Percentiles rank a stretch among this genome's conserved stretches.
phyloP scores from a whole-genome alignment of 2,888 invertebrate species.

The Tinea semifulvella region DNA sequence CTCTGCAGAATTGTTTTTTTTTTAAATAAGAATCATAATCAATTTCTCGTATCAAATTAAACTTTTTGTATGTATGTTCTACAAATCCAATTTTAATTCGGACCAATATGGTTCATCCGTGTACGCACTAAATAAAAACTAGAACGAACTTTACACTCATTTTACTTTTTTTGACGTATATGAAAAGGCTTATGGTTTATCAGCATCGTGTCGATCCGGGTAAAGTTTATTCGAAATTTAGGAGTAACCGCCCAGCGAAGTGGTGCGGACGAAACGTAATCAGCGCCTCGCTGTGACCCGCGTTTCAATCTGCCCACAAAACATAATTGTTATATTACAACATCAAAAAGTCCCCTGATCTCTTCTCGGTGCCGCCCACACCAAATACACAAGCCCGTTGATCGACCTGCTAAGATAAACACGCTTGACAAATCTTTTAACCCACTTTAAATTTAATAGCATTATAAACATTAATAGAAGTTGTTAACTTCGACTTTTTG shows the following conservation, averaged over 20 bases:
- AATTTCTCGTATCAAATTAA: too few relatives aligned
- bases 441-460: slow-evolving; percentile 4
- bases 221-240: too few relatives aligned
- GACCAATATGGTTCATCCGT: too few relatives aligned
- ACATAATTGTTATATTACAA: slow-evolving; percentile 37
- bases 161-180: too few relatives aligned
- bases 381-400: neutral
- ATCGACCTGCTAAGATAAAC: slow-evolving; percentile 4
- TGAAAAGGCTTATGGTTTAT: too few relatives aligned
- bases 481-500: neutral
- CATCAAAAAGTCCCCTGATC: slow-evolving; percentile 21
- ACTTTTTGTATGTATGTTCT: too few relatives aligned
- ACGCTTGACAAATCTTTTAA: slow-evolving; percentile 2
- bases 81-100: too few relatives aligned
- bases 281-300: slow-evolving; percentile 16
- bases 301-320: slow-evolving; percentile 36
- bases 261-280: slow-evolving; percentile 5
- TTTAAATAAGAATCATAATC: too few relatives aligned
- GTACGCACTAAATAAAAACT: too few relatives aligned
- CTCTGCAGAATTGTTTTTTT: too few relatives aligned
- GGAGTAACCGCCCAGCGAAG: neutral
- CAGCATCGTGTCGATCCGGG: too few relatives aligned
- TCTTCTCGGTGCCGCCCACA: slow-evolving; percentile 2
- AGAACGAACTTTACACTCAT: too few relatives aligned
- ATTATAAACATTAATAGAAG: neutral